Base-by-base conservation (phyloP, 2,888 invertebrate species). In the Campoplex capitator region DNA sequence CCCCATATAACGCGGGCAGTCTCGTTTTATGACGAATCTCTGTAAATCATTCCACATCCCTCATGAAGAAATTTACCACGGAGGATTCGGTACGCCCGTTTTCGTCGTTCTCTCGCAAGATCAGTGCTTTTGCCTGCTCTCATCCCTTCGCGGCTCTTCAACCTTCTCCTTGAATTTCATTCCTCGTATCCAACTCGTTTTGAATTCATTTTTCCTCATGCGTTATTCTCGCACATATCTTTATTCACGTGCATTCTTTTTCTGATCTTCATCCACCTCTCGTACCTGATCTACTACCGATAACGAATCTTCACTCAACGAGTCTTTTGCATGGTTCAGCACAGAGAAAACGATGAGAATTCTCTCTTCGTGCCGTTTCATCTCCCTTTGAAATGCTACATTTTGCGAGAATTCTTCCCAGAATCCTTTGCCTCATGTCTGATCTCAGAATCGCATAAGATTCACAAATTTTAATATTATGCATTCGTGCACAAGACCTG, bases 11-110 rank as follows among this genome's bases (percentile, higher is more conserved):
- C 82, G 65, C 58, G 54, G 38, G 77, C 92, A 91, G 91, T 91
- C 91, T 91, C 91, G 92, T 93, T 93, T 92, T 92, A 92, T 92
- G 92, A 92, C 92, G 92, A 92, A 91, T 89, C 91, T 91, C 92
- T 90, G 92, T 94, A 94, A 93, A 93, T 94, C 94, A 94, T 93
- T 92, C 91, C 86, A 56, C 79, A 83, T 90, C 91, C 85, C 90
- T 90, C 91, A 91, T 90, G 91, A 90, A 93, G 56, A 67, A 51
- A 92, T 62, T 62, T 32, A 62, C 32, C 51, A 51, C 18, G 45
- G 45, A 45, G 11, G 45, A 45, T 45, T 45, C 45, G 45, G 45
- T 45, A 45, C 45, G 11, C 45, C 45, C 45, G 58, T 28, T 58
- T 58, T 28, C 58, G 58, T 58, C 28, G 45, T 58, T 23, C 58